Conservation (phyloP, 2,113 vertebrate genomes). For the Heterotis niloticus region DNA sequence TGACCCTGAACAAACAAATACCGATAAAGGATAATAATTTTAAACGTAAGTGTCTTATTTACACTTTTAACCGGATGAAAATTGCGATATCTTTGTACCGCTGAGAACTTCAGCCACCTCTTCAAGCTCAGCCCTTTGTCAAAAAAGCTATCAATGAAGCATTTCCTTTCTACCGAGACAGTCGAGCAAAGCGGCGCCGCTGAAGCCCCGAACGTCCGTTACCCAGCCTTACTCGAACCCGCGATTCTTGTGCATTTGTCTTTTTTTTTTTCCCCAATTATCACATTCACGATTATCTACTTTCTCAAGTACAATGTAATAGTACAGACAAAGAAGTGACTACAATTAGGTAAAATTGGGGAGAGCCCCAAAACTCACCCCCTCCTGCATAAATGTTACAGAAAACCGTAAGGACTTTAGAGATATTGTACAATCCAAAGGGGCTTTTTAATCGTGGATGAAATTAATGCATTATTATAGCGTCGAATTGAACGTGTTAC, state of each 20-base stretch:
- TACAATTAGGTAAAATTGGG: slow-evolving; percentile 21
- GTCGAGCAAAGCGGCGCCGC: background rate
- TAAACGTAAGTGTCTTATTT: too few relatives aligned
- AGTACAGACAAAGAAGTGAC: slow-evolving; percentile 15
- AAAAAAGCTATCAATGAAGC: too few relatives aligned
- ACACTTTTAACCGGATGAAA: too few relatives aligned
- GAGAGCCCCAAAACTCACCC: slow-evolving; percentile 24
- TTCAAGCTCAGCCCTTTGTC: too few relatives aligned
- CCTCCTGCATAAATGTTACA: slow-evolving; percentile 11
- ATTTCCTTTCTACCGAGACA: background rate
- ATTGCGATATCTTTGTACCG: too few relatives aligned
- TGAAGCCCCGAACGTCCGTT: background rate
- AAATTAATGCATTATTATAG: slow-evolving; percentile 30
- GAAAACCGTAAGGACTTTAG: slow-evolving; percentile 10
- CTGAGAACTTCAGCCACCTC: background rate
- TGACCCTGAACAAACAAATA: too few relatives aligned
- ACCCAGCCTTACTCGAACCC: background rate
- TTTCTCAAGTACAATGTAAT: slow-evolving; percentile 27
- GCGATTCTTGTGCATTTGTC: background rate
- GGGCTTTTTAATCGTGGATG: background rate
- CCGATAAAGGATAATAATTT: too few relatives aligned
- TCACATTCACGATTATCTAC: slow-evolving; percentile 12
- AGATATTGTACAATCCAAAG: slow-evolving; percentile 3
- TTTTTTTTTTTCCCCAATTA: slow-evolving; percentile 22
- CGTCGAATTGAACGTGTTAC: slow-evolving; percentile 14